Percentiles rank a stretch among this genome's conserved stretches.
These are phyloP conservation scores for Phrynosoma platyrhinos DNA, from an alignment of 2,113 vertebrate species.

Conservation along the genomic window DNA sequence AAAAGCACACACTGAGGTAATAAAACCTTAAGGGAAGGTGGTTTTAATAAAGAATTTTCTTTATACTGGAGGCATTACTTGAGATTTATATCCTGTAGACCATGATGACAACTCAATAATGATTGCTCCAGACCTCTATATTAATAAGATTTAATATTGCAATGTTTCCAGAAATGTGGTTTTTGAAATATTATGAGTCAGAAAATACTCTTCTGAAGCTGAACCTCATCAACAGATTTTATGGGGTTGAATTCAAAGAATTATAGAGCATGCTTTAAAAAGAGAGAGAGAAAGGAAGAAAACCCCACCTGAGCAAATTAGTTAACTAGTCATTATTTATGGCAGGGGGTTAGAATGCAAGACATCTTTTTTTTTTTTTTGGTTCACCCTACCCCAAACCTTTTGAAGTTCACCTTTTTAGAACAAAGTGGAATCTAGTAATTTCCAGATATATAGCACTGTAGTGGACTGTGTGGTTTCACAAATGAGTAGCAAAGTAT, in stretches of 20 bases:
- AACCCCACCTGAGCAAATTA: conserved; percentile 66
- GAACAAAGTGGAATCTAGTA: conserved; percentile 60
- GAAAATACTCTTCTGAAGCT: conserved; percentile 74
- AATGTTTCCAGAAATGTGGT: conserved; percentile 80
- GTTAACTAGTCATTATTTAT: conserved; percentile 66
- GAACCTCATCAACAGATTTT: conserved; percentile 79
- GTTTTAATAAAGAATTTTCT: conserved; percentile 82
- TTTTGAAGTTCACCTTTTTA: conserved; percentile 68
- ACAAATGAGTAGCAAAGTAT: conserved; percentile 48
- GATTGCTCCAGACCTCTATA: conserved; percentile 78
- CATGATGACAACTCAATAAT: conserved; percentile 85
- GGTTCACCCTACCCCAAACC: neutral
- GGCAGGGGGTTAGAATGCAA: conserved; percentile 55
- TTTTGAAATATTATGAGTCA: conserved; percentile 85
- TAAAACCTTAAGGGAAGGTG: conserved; percentile 75
- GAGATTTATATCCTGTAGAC: conserved; percentile 81
- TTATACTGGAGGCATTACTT: conserved; percentile 75
- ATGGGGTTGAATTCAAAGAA: conserved; percentile 76
- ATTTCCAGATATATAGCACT: conserved; percentile 46
- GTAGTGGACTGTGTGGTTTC: conserved; percentile 57
- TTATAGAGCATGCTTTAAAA: conserved; percentile 61
- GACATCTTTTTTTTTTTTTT: conserved; percentile 36
- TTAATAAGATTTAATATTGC: conserved; percentile 83
- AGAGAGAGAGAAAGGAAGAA: conserved; percentile 45
- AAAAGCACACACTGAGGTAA: conserved; percentile 75